Evolutionary conservation across 2,797 vertebrate species (phyloP), one percentile per base, ranked within the genome.

Genomic region (Leptodactylus fallax): DNA sequence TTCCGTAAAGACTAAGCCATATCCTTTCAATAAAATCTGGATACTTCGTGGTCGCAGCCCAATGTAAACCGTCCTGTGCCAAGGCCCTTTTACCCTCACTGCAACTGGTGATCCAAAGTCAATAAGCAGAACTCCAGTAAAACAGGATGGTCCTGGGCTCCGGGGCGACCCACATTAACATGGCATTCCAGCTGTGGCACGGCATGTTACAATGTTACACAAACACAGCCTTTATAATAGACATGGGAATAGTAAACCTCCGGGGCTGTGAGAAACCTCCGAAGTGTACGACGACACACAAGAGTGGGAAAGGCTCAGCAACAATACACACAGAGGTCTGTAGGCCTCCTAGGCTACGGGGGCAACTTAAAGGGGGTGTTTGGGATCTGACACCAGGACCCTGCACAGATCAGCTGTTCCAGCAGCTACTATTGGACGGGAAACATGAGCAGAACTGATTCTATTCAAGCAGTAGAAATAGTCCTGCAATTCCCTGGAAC

Each of bases 161-260:
- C 14, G 63, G n/a, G 79, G 45, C 9, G 80, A 69, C 71, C 55
- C 71, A 0, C 71, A 65, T 53, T 25, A 79, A 79, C 60, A 86
- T 21, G 19, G 49, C 85, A 72, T 81, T 86, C 78, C 78, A 86
- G 19, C 65, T 49, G 60, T 58, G 61, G 56, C 85, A 36, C 27
- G 65, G 85, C 27, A 55, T 16, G 77, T 72, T 27, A 79, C n/a
- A 79, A 67, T 55, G 77, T 25, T 71, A 67, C 51, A 86, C 78
- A 86, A 79, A 86, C 63, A 86, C 16, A n/a, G 53, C 53, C 55
- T 55, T 69, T 10, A 78, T 51, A 56, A 51, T 56, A 49, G 76
- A 53, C 85, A 71, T 81, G 85, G 85, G 85, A 81, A 86, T 45
- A 27, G 53, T 72, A 86, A 79, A 16, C 45, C 49, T 69, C 36